Evolutionary conservation across 2,888 invertebrate genomes (phyloP).

Genomic region (Lamellibrachia columna): DNA sequence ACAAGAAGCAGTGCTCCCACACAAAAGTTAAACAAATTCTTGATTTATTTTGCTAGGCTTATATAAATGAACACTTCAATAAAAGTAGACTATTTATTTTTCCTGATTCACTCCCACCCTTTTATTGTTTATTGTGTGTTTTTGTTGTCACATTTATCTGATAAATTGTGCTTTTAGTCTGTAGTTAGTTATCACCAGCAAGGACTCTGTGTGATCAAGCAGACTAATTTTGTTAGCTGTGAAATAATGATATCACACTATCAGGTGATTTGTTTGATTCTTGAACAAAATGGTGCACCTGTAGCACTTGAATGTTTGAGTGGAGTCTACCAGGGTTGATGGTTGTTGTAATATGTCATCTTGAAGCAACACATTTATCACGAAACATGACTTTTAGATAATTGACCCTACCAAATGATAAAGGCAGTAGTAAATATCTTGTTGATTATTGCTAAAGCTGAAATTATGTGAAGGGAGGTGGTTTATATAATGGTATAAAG

Average conservation of each 20-base stretch:
- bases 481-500: no score
- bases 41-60: not conserved
- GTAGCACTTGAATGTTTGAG: not conserved
- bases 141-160: not conserved
- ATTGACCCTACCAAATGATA: not conserved
- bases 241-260: not conserved
- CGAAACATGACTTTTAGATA: not conserved
- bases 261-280: not conserved
- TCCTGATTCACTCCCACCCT: not conserved
- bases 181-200: not conserved
- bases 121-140: not conserved
- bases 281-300: not conserved
- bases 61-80: not conserved
- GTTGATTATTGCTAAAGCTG: not conserved
- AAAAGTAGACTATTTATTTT: not conserved
- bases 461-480: not conserved
- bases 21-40: not conserved
- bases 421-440: not conserved
- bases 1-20: not conserved
- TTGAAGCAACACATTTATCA: not conserved
- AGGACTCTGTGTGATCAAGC: not conserved
- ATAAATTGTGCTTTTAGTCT: not conserved
- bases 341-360: not conserved
- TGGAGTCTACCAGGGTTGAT: not conserved
- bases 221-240: not conserved